A percentile compares a stretch with the other conserved stretches of the same genome.
Evolutionary conservation across 1,140 invertebrate species (phyloP).

Genomic region (Subanguina moxae): DNA sequence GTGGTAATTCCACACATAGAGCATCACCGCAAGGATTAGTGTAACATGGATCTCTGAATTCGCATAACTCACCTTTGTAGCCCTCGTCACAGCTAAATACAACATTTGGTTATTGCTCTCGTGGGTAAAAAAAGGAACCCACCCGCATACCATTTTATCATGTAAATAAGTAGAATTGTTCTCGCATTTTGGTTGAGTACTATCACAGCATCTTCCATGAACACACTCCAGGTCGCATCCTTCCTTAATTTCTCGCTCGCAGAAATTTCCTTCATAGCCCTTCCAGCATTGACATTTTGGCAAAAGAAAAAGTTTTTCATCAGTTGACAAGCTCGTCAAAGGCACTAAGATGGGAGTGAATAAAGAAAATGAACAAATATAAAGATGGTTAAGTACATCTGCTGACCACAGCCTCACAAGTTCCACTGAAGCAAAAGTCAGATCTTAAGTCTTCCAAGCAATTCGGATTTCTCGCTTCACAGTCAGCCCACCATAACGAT

Average conservation of each 20-base stretch:
- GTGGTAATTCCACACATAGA: slow-evolving; percentile 29
- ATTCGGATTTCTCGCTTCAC: too few relatives aligned
- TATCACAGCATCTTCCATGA: background rate
- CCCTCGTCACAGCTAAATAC: slow-evolving; percentile 21
- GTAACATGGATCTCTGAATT: slow-evolving; percentile 25
- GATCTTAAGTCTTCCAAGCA: too few relatives aligned
- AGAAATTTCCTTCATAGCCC: slow-evolving; percentile 26
- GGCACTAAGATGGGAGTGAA: background rate
- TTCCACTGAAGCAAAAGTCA: background rate
- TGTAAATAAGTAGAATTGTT: background rate
- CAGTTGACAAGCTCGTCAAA: background rate
- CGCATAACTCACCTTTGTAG: slow-evolving; percentile 26
- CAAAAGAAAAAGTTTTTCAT: slow-evolving; percentile 8
- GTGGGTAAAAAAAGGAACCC: background rate
- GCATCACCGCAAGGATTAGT: slow-evolving; percentile 23
- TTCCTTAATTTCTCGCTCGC: slow-evolving; percentile 17
- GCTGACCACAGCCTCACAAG: slow-evolving; percentile 9
- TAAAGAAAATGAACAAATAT: background rate
- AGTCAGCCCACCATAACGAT: background rate
- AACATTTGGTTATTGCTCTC: background rate
- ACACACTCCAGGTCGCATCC: slow-evolving; percentile 21
- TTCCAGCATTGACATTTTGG: slow-evolving; percentile 29
- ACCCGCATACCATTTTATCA: background rate
- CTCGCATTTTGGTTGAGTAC: background rate
- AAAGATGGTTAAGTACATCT: background rate